Conservation (phyloP, 2,797 vertebrate species). For the Vultur gryphus region DNA sequence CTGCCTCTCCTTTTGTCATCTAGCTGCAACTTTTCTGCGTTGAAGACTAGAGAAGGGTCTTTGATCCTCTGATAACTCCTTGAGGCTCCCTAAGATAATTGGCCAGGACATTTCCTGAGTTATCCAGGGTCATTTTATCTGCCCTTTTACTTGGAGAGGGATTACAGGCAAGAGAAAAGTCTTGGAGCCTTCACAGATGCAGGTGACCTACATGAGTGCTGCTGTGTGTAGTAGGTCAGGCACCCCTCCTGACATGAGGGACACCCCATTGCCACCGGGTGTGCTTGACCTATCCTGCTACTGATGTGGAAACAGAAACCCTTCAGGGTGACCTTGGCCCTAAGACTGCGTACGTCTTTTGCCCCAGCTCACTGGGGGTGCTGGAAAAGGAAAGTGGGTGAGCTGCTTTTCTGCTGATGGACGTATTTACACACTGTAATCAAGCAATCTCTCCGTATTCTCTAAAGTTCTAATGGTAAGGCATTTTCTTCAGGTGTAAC, state of each 20-base stretch:
- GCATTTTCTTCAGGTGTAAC: neutral
- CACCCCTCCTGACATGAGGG: constrained; percentile 12
- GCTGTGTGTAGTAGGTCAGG: neutral
- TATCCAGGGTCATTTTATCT: constrained; percentile 50
- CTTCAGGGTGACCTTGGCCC: neutral
- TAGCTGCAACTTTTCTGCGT: constrained; percentile 38
- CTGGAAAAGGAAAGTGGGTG: neutral
- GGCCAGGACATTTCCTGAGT: constrained; percentile 36
- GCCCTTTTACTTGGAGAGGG: constrained; percentile 50
- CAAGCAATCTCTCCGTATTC: neutral
- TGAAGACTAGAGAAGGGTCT: constrained; percentile 48
- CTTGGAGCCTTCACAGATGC: constrained; percentile 50
- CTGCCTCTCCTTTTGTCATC: constrained; percentile 37
- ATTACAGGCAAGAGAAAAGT: constrained; percentile 44
- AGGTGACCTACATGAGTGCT: neutral
- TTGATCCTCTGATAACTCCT: constrained; percentile 59
- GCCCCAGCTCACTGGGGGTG: neutral
- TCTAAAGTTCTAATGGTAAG: neutral
- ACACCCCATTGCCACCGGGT: neutral
- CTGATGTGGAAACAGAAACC: constrained; percentile 3
- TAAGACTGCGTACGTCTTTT: neutral
- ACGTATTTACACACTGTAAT: neutral
- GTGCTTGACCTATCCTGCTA: neutral
- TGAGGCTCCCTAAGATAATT: constrained; percentile 61
- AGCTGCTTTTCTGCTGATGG: neutral